These are phyloP conservation scores for Semnornis frantzii DNA, from an alignment of 2,113 vertebrate species.

Conservation along the genomic window DNA sequence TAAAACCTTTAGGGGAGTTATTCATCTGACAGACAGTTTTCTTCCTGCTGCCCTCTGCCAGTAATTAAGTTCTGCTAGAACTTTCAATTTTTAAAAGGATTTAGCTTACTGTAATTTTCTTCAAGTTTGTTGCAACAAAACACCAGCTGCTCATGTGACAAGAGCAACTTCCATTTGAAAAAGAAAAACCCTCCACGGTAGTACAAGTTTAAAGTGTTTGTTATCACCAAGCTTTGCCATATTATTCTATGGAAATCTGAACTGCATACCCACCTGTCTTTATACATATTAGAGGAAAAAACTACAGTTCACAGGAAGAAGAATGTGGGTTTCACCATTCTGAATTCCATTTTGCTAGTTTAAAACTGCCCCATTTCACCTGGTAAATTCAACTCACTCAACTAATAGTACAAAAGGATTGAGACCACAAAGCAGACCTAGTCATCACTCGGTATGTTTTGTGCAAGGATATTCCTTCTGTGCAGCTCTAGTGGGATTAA, in stretches of 20 bases:
- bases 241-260: background rate
- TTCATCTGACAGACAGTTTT: slow-evolving; percentile 48
- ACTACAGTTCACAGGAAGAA: background rate
- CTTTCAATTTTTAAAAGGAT: background rate
- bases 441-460: background rate
- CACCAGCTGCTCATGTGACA: background rate
- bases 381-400: background rate
- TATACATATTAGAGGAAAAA: background rate
- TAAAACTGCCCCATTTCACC: background rate
- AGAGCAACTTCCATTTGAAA: background rate
- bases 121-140: slow-evolving; percentile 4
- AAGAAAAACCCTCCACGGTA: background rate
- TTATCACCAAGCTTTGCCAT: background rate
- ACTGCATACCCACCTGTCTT: background rate
- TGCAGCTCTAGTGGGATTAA: background rate
- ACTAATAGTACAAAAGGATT: background rate
- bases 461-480: background rate
- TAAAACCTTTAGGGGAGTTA: slow-evolving; percentile 60
- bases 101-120: slow-evolving; percentile 19
- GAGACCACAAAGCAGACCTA: background rate
- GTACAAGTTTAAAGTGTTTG: background rate
- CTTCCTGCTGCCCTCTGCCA: slow-evolving; percentile 21
- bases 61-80: slow-evolving; percentile 40
- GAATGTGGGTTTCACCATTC: background rate
- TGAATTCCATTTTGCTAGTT: background rate